These are phyloP conservation scores for Micropoecilia bifurca DNA, from an alignment of 2,797 vertebrate species.

Conservation along the genomic window DNA sequence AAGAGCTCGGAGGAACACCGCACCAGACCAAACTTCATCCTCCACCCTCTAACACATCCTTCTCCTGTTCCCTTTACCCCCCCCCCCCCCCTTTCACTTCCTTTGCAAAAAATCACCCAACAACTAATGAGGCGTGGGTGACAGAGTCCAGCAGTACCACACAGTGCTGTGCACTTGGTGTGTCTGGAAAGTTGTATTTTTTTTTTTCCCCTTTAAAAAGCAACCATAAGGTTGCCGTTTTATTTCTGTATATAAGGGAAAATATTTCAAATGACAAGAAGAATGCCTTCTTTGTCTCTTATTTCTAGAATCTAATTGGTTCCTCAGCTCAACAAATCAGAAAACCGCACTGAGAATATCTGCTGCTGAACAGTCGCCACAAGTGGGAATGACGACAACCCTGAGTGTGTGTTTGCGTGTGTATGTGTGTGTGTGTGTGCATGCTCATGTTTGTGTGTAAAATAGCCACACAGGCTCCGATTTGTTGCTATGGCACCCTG, in stretches of 20 bases:
- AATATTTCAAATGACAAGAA: conserved; percentile 10
- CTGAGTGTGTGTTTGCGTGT: conserved; percentile 1
- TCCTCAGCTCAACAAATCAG: conserved; percentile 51
- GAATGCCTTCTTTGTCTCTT: conserved; percentile 21
- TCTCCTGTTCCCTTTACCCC: conserved; percentile 1
- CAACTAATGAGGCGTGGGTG: conserved; percentile 52
- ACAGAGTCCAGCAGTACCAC: conserved; percentile 21
- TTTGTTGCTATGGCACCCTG: conserved; percentile 72
- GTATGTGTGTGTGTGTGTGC: conserved; percentile 12
- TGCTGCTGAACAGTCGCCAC: conserved; percentile 49
- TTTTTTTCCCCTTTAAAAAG: background rate
- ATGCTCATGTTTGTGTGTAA: conserved; percentile 19
- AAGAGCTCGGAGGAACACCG: conserved; percentile 20
- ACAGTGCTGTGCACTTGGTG: background rate
- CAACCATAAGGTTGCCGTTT: background rate
- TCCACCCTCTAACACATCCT: conserved; percentile 6
- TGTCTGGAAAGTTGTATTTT: conserved; percentile 3
- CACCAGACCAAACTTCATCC: conserved; percentile 38
- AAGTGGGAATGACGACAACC: conserved; percentile 54
- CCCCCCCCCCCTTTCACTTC: conserved; percentile 21
- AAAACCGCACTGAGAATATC: conserved; percentile 21
- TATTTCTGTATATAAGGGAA: conserved; percentile 7
- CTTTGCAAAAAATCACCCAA: conserved; percentile 39
- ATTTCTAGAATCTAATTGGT: conserved; percentile 50
- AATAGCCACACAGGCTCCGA: conserved; percentile 50